phyloP scores from a whole-genome alignment of 2,888 invertebrate genomes.

The Odontocolon sp. region DNA sequence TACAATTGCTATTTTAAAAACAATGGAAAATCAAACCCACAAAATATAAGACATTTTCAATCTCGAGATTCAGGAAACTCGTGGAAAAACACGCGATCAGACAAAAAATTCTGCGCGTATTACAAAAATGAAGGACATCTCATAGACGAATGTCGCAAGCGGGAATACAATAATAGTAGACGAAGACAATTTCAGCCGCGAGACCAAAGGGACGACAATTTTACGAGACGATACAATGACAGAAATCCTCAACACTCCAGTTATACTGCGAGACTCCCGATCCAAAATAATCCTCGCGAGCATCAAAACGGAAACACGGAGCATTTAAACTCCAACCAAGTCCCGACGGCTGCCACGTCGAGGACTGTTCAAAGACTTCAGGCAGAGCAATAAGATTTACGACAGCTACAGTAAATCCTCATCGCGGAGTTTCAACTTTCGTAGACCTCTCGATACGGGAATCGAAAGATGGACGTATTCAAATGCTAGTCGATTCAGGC shows the following conservation, averaged over 20 bases:
- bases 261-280: not conserved
- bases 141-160: slow-evolving; percentile 40
- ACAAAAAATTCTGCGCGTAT: slow-evolving; percentile 29
- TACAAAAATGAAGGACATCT: slow-evolving; percentile 46
- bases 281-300: not conserved
- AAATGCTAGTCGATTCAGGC: slow-evolving; percentile 29
- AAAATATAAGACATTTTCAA: not conserved
- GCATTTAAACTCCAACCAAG: slow-evolving; percentile 20
- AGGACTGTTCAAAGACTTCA: slow-evolving; percentile 15
- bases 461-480: not conserved
- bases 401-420: not conserved
- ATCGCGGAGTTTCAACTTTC: slow-evolving; percentile 16
- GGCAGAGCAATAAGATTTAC: slow-evolving; percentile 16
- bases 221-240: not conserved
- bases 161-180: slow-evolving; percentile 47
- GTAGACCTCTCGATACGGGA: slow-evolving; percentile 1
- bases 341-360: slow-evolving; percentile 34
- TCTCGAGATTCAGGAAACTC: not conserved
- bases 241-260: no score
- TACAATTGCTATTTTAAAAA: not conserved
- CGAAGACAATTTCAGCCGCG: not conserved
- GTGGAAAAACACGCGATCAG: not conserved
- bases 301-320: not conserved
- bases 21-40: not conserved
- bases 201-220: not conserved